Evolutionary conservation across 2,113 vertebrate species (phyloP), one percentile per base, ranked within the genome.

Genomic region (Piprites chloris): DNA sequence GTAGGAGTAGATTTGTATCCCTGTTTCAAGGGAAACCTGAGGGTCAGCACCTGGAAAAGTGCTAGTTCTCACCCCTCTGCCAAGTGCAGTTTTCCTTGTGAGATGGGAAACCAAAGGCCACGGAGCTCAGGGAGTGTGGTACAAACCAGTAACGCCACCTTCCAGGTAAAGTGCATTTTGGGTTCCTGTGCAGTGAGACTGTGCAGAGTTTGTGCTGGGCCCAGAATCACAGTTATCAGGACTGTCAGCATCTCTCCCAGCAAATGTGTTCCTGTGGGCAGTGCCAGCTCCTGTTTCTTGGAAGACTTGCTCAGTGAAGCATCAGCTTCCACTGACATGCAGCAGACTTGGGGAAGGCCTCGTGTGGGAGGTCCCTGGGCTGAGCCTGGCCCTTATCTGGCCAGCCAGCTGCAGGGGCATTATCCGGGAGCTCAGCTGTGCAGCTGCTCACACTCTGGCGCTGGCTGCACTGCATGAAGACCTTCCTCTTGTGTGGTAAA

Each of bases 321-420:
- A 92, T 94, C 68, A 46, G 32, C 52, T 93, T 94, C 90, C 8
- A 17, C 20, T 42, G 83, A 42, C 59, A 41, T 3, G 74, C 84
- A 72, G 52, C 87, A 75, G 37, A 24, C 32, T 68, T 67, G 69
- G 71, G 93, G 86, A 91, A 83, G 88, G 73, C 35, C 83, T 83
- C 49, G 1, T 66, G 73, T 78, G 88, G 96, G 96, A 95, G 90
- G 92, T 74, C 92, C 67, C 56, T 59, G 67, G 85, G 92, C 89
- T 89, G 68, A 83, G 94, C 84, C 50, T 56, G 46, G 14, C 73
- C 55, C 73, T 97, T 97, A 97, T 97, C 97, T 96, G 71, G 74
- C 30, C 53, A 61, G 84, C 80, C 96, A 97, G 95, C 94, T 96
- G 96, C 74, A 58, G 26, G 77, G 67, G 92, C 50, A 49, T 56